Base-by-base conservation (phyloP, 2,113 vertebrate species). In the Erythrolamprus reginae region DNA sequence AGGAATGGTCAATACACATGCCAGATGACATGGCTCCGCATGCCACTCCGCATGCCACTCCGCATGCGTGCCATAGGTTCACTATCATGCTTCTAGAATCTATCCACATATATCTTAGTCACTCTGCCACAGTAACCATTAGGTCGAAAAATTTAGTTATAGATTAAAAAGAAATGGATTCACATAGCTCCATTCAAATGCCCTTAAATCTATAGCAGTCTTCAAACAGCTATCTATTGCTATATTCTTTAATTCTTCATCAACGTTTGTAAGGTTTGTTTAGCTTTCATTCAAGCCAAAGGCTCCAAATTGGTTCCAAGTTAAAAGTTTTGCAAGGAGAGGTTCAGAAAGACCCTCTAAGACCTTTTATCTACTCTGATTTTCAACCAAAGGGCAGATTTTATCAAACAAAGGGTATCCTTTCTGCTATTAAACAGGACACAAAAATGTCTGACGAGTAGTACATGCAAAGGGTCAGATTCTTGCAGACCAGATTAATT, bases 161-260 rank as follows among this genome's bases (percentile, higher is more conserved):
- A 88, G 58, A 28, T 28, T 28, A 47, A 17, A 23, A 56, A 38
- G 56, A 45, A 87, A 87, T 45, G 23, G 38, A 56, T 10, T 45
- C 19, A 87, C 26, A 87, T 58, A 55, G 26, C 42, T 87, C 24
- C 42, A 65, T 50, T 88, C 61, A 28, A 65, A 65, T 61, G 55
- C 42, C 13, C 2, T 21, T 58, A 58, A 87, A 87, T 58, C 13
- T 65, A 33, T 33, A 21, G 42, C 28, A n/a, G 28, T 88, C 3
- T 61, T 91, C 91, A 90, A 89, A 86, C 90, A n/a, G 91, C 51
- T 89, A 89, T 87, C 90, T 94, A 82, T 28, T 4, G 21, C 17
- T n/a, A 48, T 3, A 33, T 88, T 88, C 58, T 65, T 61, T 45
- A 33, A 48, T 65, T 88, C 45, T 65, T 58, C 28, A 88, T n/a